Conservation (phyloP, 2,888 invertebrate genomes). For the Eurytoma californica region DNA sequence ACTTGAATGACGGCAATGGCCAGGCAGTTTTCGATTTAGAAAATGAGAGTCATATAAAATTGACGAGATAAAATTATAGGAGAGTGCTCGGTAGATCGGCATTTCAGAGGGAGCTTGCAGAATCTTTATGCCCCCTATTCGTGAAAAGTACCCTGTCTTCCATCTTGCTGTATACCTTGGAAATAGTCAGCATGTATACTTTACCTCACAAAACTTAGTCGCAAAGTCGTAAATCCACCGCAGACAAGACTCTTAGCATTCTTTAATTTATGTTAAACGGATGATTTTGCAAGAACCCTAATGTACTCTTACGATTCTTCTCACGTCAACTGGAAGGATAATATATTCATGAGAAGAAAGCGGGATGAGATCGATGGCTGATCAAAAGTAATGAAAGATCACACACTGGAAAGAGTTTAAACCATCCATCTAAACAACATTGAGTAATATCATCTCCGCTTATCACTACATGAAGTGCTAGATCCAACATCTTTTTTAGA, state of each 20-base stretch:
- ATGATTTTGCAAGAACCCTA: conserved; percentile 69
- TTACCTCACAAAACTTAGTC: conserved; percentile 57
- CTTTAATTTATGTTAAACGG: conserved; percentile 66
- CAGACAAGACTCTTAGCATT: conserved; percentile 63
- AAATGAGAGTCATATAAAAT: neutral
- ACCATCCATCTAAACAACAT: conserved; percentile 60
- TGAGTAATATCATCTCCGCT: conserved; percentile 61
- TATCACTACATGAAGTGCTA: conserved; percentile 58
- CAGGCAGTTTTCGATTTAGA: conserved; percentile 51
- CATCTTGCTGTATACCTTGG: conserved; percentile 64
- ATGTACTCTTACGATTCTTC: too few relatives aligned
- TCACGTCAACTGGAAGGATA: conserved; percentile 53
- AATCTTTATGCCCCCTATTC: conserved; percentile 62
- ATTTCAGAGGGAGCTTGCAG: conserved; percentile 62
- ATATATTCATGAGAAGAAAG: conserved; percentile 37
- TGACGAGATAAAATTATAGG: conserved; percentile 58
- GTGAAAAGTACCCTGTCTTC: conserved; percentile 60
- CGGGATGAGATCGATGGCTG: conserved; percentile 53
- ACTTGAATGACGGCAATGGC: conserved; percentile 64
- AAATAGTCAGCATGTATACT: conserved; percentile 63
- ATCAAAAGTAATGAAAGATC: conserved; percentile 54
- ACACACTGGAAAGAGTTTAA: conserved; percentile 62
- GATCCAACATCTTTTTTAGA: conserved; percentile 62
- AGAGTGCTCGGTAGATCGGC: too few relatives aligned
- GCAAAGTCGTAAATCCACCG: conserved; percentile 38